A percentile compares a stretch with the other conserved stretches of the same genome.
Evolutionary conservation across 2,888 invertebrate species (phyloP).

Genomic region (Volucella zonaria): DNA sequence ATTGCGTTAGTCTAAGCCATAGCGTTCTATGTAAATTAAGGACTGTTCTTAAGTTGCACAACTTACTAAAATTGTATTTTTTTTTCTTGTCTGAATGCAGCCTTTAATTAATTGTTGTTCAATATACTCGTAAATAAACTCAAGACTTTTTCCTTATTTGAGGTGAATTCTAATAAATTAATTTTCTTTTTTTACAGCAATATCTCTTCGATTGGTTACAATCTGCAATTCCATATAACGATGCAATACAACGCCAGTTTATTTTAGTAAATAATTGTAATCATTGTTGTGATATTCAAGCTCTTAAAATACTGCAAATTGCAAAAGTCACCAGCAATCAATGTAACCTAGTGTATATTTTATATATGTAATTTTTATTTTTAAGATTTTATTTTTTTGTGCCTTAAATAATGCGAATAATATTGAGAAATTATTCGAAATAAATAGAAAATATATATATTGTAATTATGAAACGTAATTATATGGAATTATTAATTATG

Average conservation of each 20-base stretch:
- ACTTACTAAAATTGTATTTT: no score
- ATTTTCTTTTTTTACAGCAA: no score
- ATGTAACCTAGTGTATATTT: constrained; percentile 52
- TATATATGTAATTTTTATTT: constrained; percentile 29
- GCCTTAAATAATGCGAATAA: neutral
- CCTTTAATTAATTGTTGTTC: no score
- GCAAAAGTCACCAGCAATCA: constrained; percentile 31
- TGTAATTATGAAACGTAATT: constrained; percentile 3
- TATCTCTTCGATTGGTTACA: no score
- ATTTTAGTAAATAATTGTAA: constrained; percentile 24
- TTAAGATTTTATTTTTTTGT: constrained; percentile 18
- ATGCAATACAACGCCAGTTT: constrained; percentile 3
- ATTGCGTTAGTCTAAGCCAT: no score
- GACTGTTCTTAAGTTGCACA: no score
- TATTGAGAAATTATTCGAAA: neutral
- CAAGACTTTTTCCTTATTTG: no score
- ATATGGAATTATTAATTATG: neutral
- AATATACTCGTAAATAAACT: no score
- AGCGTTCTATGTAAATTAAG: no score
- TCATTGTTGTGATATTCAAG: constrained; percentile 59
- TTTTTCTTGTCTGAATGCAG: no score
- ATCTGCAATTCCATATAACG: neutral
- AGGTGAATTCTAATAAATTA: no score
- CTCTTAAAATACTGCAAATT: constrained; percentile 14
- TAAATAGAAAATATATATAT: neutral